Evolutionary conservation across 1,140 invertebrate genomes (phyloP), one percentile per base, ranked within the genome.

Genomic region (Triops longicaudatus): DNA sequence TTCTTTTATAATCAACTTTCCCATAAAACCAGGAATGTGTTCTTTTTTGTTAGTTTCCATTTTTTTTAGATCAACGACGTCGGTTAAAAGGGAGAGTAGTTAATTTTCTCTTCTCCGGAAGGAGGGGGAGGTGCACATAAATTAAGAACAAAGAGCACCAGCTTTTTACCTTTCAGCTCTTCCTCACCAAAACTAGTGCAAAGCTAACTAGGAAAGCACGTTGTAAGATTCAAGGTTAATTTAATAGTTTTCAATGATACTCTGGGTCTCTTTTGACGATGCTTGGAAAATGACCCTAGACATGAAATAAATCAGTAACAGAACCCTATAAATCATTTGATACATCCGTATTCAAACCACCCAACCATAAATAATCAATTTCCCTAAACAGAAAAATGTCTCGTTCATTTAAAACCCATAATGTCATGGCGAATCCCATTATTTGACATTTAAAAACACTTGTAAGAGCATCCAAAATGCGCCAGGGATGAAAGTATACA

Each of bases 151-250:
- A 5, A 63, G 10, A 63, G 50, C 50, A 63, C 50, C 50, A 63
- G 50, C 17, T 63, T 63, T 63, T 63, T 1, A 4, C 31, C 7
- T 37, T 7, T 37, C 7, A 37, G 31, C 31, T 7, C 50, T n/a
- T 22, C 50, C 22, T 14, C 50, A 17, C 50, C 50, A n/a, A n/a
- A 22, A 63, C 50, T 63, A 63, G 50, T 63, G 50, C 50, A 63
- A 37, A 63, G 50, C 50, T 22, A 63, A 63, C 50, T 63, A 63
- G 50, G 50, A 63, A 63, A 63, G 50, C 50, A 63, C 50, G 50
- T 63, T 63, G 50, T 63, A 63, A 63, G 50, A 63, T 63, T 37
- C 50, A 63, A 63, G 50, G 50, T 63, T n/a, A 63, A 63, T 63
- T 12, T 9, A n/a, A 63, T 22, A n/a, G 50, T 63, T 63, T 63